phyloP scores from a whole-genome alignment of 2,113 vertebrate species.

The Lagopus leucura region DNA sequence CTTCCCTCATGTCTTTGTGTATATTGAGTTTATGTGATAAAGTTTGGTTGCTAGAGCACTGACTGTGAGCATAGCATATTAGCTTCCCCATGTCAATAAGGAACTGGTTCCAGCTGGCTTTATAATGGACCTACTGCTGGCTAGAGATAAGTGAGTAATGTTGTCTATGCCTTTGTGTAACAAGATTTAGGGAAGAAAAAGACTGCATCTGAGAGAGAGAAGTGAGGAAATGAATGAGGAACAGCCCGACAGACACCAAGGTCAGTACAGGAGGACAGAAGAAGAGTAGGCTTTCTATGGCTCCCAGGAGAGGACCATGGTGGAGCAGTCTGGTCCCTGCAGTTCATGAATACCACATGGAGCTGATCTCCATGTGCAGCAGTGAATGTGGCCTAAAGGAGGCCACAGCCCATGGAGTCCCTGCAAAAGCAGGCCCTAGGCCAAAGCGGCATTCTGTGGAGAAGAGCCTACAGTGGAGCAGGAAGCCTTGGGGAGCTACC shows the following conservation, averaged over 20 bases:
- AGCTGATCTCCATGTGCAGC: neutral
- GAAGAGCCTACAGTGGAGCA: neutral
- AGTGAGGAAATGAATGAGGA: neutral
- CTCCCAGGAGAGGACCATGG: neutral
- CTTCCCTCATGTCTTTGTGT: neutral
- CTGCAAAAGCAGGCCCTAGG: neutral
- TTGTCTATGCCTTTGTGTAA: neutral
- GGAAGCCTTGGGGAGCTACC: neutral
- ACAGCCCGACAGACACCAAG: neutral
- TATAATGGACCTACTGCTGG: neutral
- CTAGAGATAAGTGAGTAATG: neutral
- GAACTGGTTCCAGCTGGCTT: neutral
- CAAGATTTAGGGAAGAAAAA: neutral
- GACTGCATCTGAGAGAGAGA: neutral
- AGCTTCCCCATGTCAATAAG: neutral
- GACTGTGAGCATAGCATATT: neutral
- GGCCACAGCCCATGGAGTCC: neutral
- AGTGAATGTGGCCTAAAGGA: neutral
- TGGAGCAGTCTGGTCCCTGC: neutral
- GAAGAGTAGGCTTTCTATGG: neutral
- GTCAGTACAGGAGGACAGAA: neutral
- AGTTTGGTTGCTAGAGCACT: neutral
- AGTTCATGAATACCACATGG: neutral
- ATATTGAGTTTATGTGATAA: neutral
- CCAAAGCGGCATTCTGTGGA: too few species aligned